Evolutionary conservation across 2,113 vertebrate species (phyloP), one percentile per base, ranked within the genome.

Genomic region (Anguilla rostrata): DNA sequence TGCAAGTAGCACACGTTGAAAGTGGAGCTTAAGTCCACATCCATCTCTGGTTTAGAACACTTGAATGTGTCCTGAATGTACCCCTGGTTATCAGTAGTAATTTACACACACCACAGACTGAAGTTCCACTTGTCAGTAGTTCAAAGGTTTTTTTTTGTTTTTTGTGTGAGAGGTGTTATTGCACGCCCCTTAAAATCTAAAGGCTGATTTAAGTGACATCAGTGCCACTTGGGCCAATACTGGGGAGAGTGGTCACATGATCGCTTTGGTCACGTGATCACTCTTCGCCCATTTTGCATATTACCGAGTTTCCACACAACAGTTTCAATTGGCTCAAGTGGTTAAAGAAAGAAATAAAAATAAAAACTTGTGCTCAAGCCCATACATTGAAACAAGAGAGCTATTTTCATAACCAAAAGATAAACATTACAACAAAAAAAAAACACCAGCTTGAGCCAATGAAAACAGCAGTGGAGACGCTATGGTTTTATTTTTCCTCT

Each of bases 171-270:
- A 11, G 8, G 49, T 53, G 49, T 53, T 53, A 53, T 53, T 53
- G 49, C 49, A 53, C 11, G 12, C 49, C 49, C 49, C 29, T 60
- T 83, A 26, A 66, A 84, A 56, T 60, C 40, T 39, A 53, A 84
- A 63, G 53, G 83, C 83, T 84, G 7, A 53, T 53, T 53, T 53
- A 53, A 53, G 12, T 34, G 34, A 78, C 63, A 84, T 75, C 16
- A 63, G 66, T n/a, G 43, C 43, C 63, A 78, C 18, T 66, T 40
- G 8, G 84, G 71, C 71, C 34, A 78, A 84, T 43, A 84, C 84
- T n/a, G 29, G 43, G n/a, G 16, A 78, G 63, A 40, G 66, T 78
- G 40, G 41, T 43, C 49, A 53, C 49, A 53, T 53, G 49, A 53
- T 53, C 49, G 0, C 49, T 2, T 34, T 53, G 7, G 49, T 9